These are phyloP conservation scores for Pomacea maculata DNA, from an alignment of 1,140 invertebrate species.

Conservation along the genomic window DNA sequence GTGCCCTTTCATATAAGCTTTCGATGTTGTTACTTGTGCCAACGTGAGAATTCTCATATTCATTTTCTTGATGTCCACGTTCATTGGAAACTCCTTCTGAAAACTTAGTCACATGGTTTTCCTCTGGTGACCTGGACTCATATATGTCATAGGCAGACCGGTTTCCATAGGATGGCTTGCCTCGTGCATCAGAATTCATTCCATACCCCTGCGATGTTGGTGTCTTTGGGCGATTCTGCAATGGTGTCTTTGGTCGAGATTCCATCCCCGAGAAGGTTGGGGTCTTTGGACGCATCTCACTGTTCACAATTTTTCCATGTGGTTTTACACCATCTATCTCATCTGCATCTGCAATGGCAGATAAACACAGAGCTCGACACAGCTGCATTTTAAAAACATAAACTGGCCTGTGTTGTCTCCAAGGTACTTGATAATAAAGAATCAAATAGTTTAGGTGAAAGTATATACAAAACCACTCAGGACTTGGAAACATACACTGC, in stretches of 20 bases:
- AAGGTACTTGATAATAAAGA: too few species aligned
- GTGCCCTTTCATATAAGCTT: conserved; percentile 32
- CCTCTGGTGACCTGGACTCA: not conserved
- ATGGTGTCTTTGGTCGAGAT: conserved; percentile 50
- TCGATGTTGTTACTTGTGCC: conserved; percentile 37
- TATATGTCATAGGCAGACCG: not conserved
- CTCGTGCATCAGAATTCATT: conserved; percentile 28
- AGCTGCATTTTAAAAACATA: conserved; percentile 15
- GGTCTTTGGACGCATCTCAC: conserved; percentile 37
- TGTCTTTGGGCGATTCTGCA: conserved; percentile 48
- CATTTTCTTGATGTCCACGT: conserved; percentile 17
- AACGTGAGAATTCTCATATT: conserved; percentile 41
- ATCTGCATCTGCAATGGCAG: conserved; percentile 42
- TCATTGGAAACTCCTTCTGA: conserved; percentile 6
- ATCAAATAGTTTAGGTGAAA: too few species aligned
- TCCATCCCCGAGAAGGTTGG: conserved; percentile 30
- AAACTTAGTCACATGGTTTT: conserved; percentile 14
- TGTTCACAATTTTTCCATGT: conserved; percentile 29
- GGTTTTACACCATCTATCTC: conserved; percentile 33
- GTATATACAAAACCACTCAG: too few species aligned
- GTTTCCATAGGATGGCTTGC: conserved; percentile 27
- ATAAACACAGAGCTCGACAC: conserved; percentile 25
- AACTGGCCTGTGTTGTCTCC: too few species aligned
- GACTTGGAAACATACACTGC: too few species aligned
- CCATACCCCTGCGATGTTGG: conserved; percentile 43